phyloP scores from a whole-genome alignment of 2,113 vertebrate species.

The Myotis davidii region DNA sequence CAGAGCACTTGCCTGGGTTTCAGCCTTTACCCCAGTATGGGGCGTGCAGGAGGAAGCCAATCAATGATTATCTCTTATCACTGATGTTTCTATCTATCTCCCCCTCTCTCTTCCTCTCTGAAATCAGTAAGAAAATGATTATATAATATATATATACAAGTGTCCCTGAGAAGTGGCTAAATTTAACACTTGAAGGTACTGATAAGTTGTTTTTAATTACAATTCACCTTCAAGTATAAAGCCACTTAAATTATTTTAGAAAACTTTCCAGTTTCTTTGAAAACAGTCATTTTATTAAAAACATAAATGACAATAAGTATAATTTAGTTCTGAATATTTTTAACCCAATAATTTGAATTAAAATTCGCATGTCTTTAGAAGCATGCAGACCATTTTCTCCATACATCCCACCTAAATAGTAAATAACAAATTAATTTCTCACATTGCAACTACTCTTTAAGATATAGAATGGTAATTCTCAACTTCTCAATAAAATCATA shows the following conservation, averaged over 20 bases:
- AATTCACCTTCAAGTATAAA: not conserved
- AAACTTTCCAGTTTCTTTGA: not conserved
- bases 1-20: too few species aligned
- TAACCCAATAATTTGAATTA: not conserved
- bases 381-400: not conserved
- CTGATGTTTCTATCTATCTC: too few species aligned
- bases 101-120: too few species aligned
- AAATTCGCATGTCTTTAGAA: not conserved
- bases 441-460: not conserved
- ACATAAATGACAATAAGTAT: not conserved
- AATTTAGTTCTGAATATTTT: constrained; percentile 11
- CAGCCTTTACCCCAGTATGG: too few species aligned
- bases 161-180: not conserved
- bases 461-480: not conserved
- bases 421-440: constrained; percentile 36
- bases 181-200: not conserved
- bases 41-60: too few species aligned
- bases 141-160: too few species aligned
- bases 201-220: not conserved
- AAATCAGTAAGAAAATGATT: too few species aligned
- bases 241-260: not conserved
- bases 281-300: not conserved
- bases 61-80: too few species aligned
- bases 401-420: not conserved
- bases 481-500: not conserved